These are phyloP conservation scores for Phylloscopus collybita DNA, from an alignment of 2,797 vertebrate genomes.

Conservation along the genomic window DNA sequence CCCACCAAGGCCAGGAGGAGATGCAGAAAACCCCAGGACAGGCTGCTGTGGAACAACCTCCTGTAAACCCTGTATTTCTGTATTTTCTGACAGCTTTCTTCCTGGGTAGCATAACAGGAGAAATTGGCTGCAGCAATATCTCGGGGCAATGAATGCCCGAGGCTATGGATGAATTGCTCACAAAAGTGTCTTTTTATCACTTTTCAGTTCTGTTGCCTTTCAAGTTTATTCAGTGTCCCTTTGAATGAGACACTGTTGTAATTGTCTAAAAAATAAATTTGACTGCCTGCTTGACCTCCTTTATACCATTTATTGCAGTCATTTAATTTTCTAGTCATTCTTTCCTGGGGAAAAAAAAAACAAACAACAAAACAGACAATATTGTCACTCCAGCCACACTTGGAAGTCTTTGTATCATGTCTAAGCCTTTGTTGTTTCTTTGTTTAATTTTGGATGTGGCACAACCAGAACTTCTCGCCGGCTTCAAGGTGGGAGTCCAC, in stretches of 20 bases:
- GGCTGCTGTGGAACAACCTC: background rate
- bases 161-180: conserved; percentile 16
- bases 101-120: background rate
- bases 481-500: background rate
- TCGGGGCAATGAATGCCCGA: background rate
- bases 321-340: conserved; percentile 26
- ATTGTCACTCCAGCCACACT: background rate
- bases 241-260: conserved; percentile 44
- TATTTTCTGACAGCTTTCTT: background rate
- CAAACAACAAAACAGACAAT: background rate
- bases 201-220: conserved; percentile 46
- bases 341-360: background rate
- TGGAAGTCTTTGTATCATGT: background rate
- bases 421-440: background rate
- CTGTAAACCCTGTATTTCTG: background rate
- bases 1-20: background rate
- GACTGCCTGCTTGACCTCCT: conserved; percentile 54
- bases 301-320: background rate
- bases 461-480: background rate
- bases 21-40: background rate
- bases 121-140: background rate
- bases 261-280: conserved; percentile 55
- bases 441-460: background rate
- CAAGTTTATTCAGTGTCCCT: conserved; percentile 41
- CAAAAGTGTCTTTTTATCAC: conserved; percentile 39